Evolutionary conservation across 2,113 vertebrate species (phyloP).

Genomic region (Lynx canadensis): DNA sequence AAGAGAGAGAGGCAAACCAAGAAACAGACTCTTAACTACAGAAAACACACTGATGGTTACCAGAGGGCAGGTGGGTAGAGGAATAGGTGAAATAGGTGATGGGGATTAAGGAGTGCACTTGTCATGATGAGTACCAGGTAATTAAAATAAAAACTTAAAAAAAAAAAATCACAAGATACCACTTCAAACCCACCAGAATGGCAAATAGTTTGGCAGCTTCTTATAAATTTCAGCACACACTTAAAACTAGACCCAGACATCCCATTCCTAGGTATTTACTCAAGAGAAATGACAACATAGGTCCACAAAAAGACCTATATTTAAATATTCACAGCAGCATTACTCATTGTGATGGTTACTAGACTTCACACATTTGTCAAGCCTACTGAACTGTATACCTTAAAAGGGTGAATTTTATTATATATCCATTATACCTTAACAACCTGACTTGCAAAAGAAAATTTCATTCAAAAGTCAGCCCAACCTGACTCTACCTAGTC

Average conservation of each 20-base stretch:
- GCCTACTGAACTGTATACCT: background rate
- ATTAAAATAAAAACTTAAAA: background rate
- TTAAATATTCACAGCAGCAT: background rate
- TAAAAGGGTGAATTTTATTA: background rate
- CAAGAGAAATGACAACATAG: conserved; percentile 16
- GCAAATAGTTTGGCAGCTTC: background rate
- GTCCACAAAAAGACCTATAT: background rate
- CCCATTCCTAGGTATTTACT: background rate
- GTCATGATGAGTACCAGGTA: background rate
- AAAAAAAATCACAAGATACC: background rate
- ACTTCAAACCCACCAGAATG: background rate
- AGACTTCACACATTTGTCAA: background rate
- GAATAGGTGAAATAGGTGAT: background rate
- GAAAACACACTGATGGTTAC: background rate
- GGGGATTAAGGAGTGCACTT: background rate
- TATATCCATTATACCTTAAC: background rate
- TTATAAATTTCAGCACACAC: background rate
- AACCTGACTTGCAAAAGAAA: background rate
- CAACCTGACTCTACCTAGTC: background rate
- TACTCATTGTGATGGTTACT: background rate
- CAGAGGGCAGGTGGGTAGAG: background rate
- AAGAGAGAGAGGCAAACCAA: background rate
- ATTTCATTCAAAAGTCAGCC: background rate
- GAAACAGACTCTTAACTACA: background rate
- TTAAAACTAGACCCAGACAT: background rate